Base-by-base conservation (phyloP, 2,888 invertebrate genomes). In the Pollenia angustigena region DNA sequence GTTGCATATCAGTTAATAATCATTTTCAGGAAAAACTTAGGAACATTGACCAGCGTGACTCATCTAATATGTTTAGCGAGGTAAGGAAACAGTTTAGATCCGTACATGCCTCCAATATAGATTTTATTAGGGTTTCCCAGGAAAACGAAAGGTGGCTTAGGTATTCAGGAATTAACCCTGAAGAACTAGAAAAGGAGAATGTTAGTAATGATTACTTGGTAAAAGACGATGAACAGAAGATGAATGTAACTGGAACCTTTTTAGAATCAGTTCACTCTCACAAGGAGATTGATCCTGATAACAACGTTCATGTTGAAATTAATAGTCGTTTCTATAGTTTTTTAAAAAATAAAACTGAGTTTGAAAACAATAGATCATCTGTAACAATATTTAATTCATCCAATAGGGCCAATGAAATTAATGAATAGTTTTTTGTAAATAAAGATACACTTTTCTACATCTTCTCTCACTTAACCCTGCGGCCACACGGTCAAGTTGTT, bases 201-300 rank as follows among this genome's bases (percentile, higher is more conserved):
- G 54, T 16, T 58, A 44, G 42, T 44, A 56, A 58, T 44, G 44
- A 40, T 10, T 72, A 23, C 12, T 16, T 23, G 40, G 10, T 72
- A 18, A 72, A 56, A 44, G 42, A 72, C 8, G 42, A 72, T 44
- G 12, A 6, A 9, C 16, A 23, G 40, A 72, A 56, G 44, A n/a
- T 46, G n/a, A 56, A 58, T 48, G 48, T 48, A 68, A 48, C 50
- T 68, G 68, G 68, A 68, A 23, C 68, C 23, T 68, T 42, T 50
- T 14, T 68, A 18, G 68, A 68, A 68, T 68, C 68, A 18, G 68
- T 68, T 4, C 48, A 68, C 46, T 16, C 23, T 48, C 48, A 48
- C 12, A 68, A 68, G 8, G 68, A 68, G 48, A 68, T 48, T 42
- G 68, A 68, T 42, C 10, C 56, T 16, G 56, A 72, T 42, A 72